Base-by-base conservation (phyloP, 2,113 vertebrate species). In the Brachypodius melanocephalos region DNA sequence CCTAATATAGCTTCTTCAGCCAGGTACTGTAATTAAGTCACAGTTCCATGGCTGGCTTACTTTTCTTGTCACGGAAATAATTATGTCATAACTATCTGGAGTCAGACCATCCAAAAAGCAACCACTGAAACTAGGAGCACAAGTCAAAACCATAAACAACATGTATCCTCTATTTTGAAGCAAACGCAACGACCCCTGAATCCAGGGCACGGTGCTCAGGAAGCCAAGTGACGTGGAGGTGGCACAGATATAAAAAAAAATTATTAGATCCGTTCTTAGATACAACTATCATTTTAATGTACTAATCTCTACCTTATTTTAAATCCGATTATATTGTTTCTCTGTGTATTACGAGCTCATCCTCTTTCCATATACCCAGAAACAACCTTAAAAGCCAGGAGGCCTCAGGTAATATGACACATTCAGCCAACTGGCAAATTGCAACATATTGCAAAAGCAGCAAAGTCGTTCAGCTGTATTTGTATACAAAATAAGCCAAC, bases 1-100 rank as follows among this genome's bases (percentile, higher is more conserved):
- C 87, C 81, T 51, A 66, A 91, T 20, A 66, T 6, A 93, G 75
- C 40, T 6, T 34, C 43, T 88, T 90, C 88, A 94, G 82, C 55
- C 78, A 96, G 59, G 89, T 86, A 63, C 52, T 91, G 68, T 91
- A 91, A 96, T 96, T 90, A 93, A 96, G 75, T 81, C 75, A 90
- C 38, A 80, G 45, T 90, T 81, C 40, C 48, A 85, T 3, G 17
- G 65, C 57, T 77, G 7, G 29, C 66, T 90, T 76, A 52, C 28
- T 88, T 81, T 89, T 76, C 85, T 81, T 46, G 76, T 78, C 72
- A 92, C 2, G 12, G 72, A 93, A 96, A 95, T 80, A 90, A 94
- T 95, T 95, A 89, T 57, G 71, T 89, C 91, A 79, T 66, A 85
- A 73, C 58, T 57, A 76, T 26, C 57, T 16, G n/a, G 36, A 57